Conservation (phyloP, 2,113 vertebrate genomes). For the Upupa epops region DNA sequence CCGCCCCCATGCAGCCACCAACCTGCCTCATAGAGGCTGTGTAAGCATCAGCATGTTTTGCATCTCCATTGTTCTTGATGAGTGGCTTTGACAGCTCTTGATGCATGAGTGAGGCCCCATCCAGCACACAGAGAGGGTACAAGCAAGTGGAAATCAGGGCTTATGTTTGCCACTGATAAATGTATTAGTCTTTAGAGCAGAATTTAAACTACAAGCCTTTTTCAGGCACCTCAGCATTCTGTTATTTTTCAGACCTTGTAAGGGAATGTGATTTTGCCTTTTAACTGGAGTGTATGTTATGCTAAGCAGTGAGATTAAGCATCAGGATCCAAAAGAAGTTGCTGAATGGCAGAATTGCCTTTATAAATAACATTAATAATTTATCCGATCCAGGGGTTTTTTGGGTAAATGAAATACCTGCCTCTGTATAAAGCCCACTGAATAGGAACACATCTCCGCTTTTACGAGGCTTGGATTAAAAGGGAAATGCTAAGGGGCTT, state of each 20-base stretch:
- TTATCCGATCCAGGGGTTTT: slow-evolving; percentile 61
- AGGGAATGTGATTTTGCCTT: slow-evolving; percentile 66
- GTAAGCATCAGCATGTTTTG: fast-evolving
- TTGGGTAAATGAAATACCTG: slow-evolving; percentile 66
- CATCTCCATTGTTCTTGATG: neutral
- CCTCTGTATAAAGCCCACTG: slow-evolving; percentile 66
- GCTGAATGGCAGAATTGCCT: slow-evolving; percentile 73
- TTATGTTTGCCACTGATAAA: slow-evolving; percentile 71
- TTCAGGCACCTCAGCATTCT: slow-evolving; percentile 42
- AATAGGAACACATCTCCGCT: slow-evolving; percentile 66
- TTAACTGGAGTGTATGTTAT: slow-evolving; percentile 72
- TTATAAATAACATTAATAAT: slow-evolving; percentile 75
- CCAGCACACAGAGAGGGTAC: neutral
- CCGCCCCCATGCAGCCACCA: neutral
- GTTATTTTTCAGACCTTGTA: slow-evolving; percentile 59
- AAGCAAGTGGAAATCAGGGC: slow-evolving; percentile 26
- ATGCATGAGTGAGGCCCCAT: neutral
- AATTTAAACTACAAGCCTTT: slow-evolving; percentile 60
- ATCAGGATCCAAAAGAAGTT: slow-evolving; percentile 63
- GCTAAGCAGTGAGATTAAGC: slow-evolving; percentile 69
- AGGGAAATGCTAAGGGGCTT: slow-evolving; percentile 67
- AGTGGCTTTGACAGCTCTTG: neutral
- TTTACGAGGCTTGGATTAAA: slow-evolving; percentile 66
- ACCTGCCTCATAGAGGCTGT: neutral
- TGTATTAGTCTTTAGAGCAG: slow-evolving; percentile 61